phyloP scores from a whole-genome alignment of 2,888 invertebrate species.

The Abrostola tripartita region DNA sequence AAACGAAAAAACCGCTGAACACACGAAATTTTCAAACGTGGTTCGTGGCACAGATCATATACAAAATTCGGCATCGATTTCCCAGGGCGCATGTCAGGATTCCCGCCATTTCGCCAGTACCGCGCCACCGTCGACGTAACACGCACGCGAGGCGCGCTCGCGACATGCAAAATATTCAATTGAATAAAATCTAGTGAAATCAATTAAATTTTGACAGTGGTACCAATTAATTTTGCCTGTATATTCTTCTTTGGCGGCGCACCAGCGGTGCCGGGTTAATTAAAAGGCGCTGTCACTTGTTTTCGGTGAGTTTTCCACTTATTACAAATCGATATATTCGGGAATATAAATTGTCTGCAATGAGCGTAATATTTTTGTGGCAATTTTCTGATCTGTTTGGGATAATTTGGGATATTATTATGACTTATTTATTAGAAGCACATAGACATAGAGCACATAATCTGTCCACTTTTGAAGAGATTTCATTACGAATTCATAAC shows the following conservation, averaged over 20 bases:
- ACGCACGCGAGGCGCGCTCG: conserved; percentile 52
- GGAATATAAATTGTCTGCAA: conserved; percentile 56
- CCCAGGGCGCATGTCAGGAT: conserved; percentile 83
- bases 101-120: conserved; percentile 70
- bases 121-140: conserved; percentile 60
- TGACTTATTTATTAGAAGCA: background rate
- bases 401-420: background rate
- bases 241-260: conserved; percentile 2
- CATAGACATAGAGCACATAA: no score
- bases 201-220: conserved; percentile 44
- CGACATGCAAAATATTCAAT: conserved; percentile 51
- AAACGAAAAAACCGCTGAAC: conserved; percentile 50
- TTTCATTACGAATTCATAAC: no score
- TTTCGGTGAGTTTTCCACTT: conserved; percentile 60
- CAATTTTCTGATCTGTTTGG: background rate
- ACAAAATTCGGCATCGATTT: conserved; percentile 80
- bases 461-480: no score
- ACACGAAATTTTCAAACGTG: conserved; percentile 38
- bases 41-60: conserved; percentile 42
- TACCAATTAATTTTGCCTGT: conserved; percentile 10
- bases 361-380: conserved; percentile 31
- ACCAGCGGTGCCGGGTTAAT: conserved; percentile 3
- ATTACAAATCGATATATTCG: conserved; percentile 65
- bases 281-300: conserved; percentile 33
- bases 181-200: conserved; percentile 44